Evolutionary conservation across 1,140 invertebrate species (phyloP), one percentile per base, ranked within the genome.

Genomic region (Neodiprion virginianus): DNA sequence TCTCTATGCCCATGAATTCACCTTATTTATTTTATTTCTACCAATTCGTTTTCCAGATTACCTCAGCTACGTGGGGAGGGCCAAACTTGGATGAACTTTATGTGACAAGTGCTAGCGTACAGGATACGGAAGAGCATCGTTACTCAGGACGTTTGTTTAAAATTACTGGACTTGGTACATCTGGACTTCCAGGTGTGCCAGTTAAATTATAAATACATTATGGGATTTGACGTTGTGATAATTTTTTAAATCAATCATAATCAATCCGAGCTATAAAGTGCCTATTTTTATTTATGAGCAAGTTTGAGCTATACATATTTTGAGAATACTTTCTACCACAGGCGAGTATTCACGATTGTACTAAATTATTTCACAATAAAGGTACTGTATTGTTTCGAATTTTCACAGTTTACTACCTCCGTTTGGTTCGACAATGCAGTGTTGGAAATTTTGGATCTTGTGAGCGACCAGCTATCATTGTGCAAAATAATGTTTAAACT

Each of bases 21-120:
- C 28, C 28, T 40, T 40, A 40, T 40, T 5, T 40, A 2, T 12
- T 61, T 61, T 8, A 14, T 61, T 5, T 14, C 53, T 17, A 53
- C 10, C 50, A 61, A 12, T 61, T 61, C 53, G n/a, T 61, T 61
- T 61, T 0, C 28, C 53, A 73, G 61, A 67, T 87, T 4, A 91
- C 90, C 2, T 90, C 89, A 0, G 86, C 85, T 14, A 89, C 87
- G 70, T 91, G 88, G 79, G 90, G 90, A 10, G 90, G 90, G 3
- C 77, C 81, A 7, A 83, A 90, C 77, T 80, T 87, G 72, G 83
- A 86, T 73, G 86, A 86, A 68, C 76, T 90, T 0, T 90, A 84
- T 75, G 86, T 89, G 1, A 90, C 89, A 0, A 81, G 80, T n/a
- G 83, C 80, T 85, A 61, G 61, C 14, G 17, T 73, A 8, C 21